phyloP scores from a whole-genome alignment of 2,113 vertebrate species.

The Gambusia holbrooki region DNA sequence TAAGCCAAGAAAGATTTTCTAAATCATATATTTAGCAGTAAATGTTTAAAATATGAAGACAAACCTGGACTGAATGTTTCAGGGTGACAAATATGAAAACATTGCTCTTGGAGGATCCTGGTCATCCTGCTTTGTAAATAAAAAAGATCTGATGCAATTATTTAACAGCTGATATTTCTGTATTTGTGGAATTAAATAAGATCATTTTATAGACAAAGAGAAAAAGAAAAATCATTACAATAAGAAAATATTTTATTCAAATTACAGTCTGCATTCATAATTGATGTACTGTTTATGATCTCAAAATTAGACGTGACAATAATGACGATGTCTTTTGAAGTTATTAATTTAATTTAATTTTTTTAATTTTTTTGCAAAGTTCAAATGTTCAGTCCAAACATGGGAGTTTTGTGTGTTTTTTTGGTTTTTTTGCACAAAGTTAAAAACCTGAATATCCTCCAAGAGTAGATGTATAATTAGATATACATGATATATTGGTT shows the following conservation, averaged over 20 bases:
- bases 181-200: not conserved
- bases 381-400: not conserved
- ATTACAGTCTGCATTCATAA: not conserved
- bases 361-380: not conserved
- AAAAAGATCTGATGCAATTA: not conserved
- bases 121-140: not conserved
- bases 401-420: too few species aligned
- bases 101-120: not conserved
- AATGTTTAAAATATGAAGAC: not conserved
- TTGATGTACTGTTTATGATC: not conserved
- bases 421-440: not conserved
- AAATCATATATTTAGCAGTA: not conserved
- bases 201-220: not conserved
- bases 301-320: not conserved
- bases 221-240: too few species aligned
- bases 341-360: not conserved
- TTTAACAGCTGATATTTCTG: not conserved
- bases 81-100: not conserved
- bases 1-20: not conserved
- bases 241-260: not conserved
- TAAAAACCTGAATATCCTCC: not conserved
- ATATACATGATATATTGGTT: not conserved
- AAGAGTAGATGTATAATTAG: not conserved
- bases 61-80: not conserved
- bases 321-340: not conserved